These are phyloP conservation scores for Sebastes diploproa DNA, from an alignment of 2,797 vertebrate species.

Conservation along the genomic window DNA sequence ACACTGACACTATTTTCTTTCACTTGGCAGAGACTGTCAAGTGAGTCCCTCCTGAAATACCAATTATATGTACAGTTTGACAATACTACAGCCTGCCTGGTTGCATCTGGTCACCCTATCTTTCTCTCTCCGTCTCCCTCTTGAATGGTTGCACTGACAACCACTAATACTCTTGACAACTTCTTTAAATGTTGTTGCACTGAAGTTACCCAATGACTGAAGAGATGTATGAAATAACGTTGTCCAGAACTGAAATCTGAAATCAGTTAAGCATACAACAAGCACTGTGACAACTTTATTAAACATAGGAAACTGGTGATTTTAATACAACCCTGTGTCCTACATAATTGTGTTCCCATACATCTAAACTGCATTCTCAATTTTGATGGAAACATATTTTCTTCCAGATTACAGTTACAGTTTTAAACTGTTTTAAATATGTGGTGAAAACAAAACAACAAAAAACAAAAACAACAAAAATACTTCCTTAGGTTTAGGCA, in stretches of 20 bases:
- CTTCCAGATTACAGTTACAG: too few relatives aligned
- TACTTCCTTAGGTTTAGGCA: too few relatives aligned
- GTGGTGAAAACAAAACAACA: too few relatives aligned
- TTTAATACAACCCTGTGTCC: not conserved
- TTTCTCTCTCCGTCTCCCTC: constrained; percentile 1
- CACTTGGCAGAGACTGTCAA: constrained; percentile 33
- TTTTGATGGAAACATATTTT: too few relatives aligned
- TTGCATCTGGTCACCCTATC: constrained; percentile 32
- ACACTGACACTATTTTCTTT: constrained; percentile 27
- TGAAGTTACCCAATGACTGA: not conserved
- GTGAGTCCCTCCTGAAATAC: constrained; percentile 45
- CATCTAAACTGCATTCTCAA: too few relatives aligned
- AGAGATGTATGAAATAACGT: not conserved
- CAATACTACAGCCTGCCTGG: constrained; percentile 35
- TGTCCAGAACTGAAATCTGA: not conserved
- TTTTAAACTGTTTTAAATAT: too few relatives aligned
- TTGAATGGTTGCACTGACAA: constrained; percentile 32
- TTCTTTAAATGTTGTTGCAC: constrained; percentile 13
- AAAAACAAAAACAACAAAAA: too few relatives aligned
- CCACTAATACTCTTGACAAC: constrained; percentile 36
- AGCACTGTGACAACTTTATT: not conserved
- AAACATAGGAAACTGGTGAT: not conserved
- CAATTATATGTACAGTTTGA: constrained; percentile 51
- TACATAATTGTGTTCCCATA: too few relatives aligned
- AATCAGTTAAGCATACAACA: not conserved